Percentiles rank a stretch among this genome's conserved stretches.
Evolutionary conservation across 2,113 vertebrate species (phyloP).

Genomic region (Menidia beryllina): DNA sequence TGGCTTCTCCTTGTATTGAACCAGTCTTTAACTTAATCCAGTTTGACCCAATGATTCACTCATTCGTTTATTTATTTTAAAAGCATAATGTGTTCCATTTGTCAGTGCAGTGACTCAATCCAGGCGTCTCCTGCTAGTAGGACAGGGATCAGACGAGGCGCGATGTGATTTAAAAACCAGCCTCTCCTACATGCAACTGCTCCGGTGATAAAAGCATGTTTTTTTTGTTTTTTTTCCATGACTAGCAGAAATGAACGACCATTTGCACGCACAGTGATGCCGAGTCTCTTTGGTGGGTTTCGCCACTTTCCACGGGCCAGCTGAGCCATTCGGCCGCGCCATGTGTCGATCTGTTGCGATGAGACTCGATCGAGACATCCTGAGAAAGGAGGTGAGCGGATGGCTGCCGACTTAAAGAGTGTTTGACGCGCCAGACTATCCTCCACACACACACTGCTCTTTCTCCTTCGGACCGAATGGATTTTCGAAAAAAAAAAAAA

Average conservation of each 20-base stretch:
- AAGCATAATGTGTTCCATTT: not conserved
- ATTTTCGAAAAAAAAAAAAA: slow-evolving; percentile 27
- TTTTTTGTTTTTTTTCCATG: slow-evolving; percentile 30
- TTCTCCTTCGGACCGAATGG: not conserved
- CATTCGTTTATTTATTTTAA: too few relatives aligned
- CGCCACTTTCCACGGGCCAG: slow-evolving; percentile 12
- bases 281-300: slow-evolving; percentile 60
- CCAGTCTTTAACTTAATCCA: not conserved
- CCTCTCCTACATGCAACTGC: not conserved
- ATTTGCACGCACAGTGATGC: slow-evolving; percentile 28
- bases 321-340: slow-evolving; percentile 10
- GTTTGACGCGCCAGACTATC: slow-evolving; percentile 5
- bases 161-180: not conserved
- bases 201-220: slow-evolving; percentile 1
- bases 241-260: slow-evolving; percentile 20
- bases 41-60: slow-evolving; percentile 15
- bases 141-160: not conserved
- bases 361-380: slow-evolving; percentile 6
- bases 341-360: slow-evolving; percentile 28
- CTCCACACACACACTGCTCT: not conserved
- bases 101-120: slow-evolving; percentile 12
- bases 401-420: slow-evolving; percentile 3
- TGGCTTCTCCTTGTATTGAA: slow-evolving; percentile 18
- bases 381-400: slow-evolving; percentile 9
- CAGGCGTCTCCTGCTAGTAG: slow-evolving; percentile 1